A percentile compares a stretch with the other conserved stretches of the same genome.
phyloP scores from a whole-genome alignment of 2,797 vertebrate genomes.

The Zalophus californianus region DNA sequence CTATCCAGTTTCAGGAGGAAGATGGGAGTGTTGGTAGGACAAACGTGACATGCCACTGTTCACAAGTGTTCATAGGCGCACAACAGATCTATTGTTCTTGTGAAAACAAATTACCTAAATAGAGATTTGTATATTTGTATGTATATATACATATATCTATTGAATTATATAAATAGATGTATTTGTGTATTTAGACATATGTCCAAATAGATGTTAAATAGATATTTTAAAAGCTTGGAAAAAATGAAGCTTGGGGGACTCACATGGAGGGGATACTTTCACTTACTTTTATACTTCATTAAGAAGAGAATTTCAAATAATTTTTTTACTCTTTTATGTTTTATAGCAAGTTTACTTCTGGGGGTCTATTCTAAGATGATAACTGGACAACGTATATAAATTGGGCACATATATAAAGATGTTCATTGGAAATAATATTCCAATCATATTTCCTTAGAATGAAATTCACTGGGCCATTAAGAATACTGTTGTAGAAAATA shows the following conservation, averaged over 20 bases:
- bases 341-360: constrained; percentile 28
- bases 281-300: background rate
- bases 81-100: background rate
- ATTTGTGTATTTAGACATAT: background rate
- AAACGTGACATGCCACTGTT: background rate
- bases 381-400: background rate
- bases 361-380: constrained; percentile 33
- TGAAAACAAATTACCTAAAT: background rate
- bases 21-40: background rate
- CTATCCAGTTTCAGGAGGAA: background rate
- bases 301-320: constrained; percentile 31
- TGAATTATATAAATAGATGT: background rate
- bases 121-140: background rate
- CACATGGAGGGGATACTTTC: background rate
- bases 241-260: background rate
- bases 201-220: background rate
- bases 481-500: constrained; percentile 55
- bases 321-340: constrained; percentile 16
- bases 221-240: constrained; percentile 9
- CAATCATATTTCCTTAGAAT: constrained; percentile 44
- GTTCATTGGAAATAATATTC: constrained; percentile 20
- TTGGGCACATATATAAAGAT: background rate
- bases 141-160: background rate
- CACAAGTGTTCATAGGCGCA: background rate
- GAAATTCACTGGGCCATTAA: constrained; percentile 47